A percentile compares a stretch with the other conserved stretches of the same genome.
These are phyloP conservation scores for Agelas oroides DNA, from an alignment of 37 sponge, comb jelly and placozoan genomes.

Conservation along the genomic window DNA sequence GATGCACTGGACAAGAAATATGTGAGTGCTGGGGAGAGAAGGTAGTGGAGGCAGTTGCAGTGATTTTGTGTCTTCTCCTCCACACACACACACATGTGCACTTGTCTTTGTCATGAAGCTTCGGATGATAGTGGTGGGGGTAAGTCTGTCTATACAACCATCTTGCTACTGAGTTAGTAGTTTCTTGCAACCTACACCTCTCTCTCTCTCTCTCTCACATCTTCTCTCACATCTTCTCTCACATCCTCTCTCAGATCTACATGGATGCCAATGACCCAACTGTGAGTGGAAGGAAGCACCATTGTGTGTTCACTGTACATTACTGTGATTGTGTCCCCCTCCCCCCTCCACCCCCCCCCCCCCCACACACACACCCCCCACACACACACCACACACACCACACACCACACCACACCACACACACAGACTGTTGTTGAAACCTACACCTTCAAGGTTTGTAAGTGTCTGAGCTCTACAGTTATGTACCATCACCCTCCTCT, in stretches of 20 bases:
- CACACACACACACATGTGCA: no score
- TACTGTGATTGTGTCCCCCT: not conserved
- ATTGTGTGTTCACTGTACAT: not conserved
- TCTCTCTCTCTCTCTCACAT: not conserved
- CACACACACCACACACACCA: not conserved
- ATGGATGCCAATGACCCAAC: constrained; percentile 45
- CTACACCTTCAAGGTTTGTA: constrained; percentile 45
- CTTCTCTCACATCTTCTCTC: not conserved
- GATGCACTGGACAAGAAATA: constrained; percentile 96
- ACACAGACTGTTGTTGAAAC: constrained; percentile 48
- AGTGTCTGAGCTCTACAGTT: not conserved
- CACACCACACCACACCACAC: not conserved
- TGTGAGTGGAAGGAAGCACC: constrained; percentile 30
- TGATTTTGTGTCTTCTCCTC: no score
- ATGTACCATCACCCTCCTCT: constrained; percentile 40
- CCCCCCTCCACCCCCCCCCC: no score
- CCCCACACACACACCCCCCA: not conserved
- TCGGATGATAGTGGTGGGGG: constrained; percentile 49
- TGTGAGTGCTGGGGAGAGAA: constrained; percentile 33
- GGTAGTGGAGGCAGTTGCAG: no score
- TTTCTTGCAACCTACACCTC: constrained; percentile 9
- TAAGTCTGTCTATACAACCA: not conserved
- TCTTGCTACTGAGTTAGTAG: no score
- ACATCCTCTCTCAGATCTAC: constrained; percentile 48
- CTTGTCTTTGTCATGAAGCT: not conserved